Conservation (phyloP, 2,888 invertebrate genomes). For the Leuctra nigra region DNA sequence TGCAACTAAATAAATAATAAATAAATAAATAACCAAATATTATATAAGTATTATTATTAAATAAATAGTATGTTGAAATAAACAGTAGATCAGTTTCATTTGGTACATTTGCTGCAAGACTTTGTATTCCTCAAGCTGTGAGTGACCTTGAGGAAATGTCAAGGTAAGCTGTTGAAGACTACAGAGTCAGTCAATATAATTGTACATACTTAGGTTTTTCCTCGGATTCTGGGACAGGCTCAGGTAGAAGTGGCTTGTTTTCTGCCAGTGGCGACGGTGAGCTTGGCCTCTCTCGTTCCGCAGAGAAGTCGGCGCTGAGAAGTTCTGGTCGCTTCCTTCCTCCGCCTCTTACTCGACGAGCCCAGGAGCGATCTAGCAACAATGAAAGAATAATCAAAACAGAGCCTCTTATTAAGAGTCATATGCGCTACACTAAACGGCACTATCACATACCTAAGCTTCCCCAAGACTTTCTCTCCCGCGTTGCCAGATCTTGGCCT, state of each 20-base stretch:
- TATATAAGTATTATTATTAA: too few species aligned
- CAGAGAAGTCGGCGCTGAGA: slow-evolving; percentile 62
- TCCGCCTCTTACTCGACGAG: slow-evolving; percentile 66
- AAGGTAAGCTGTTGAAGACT: not conserved
- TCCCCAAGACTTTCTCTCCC: slow-evolving; percentile 78
- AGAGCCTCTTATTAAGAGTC: not conserved
- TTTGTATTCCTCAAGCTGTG: not conserved
- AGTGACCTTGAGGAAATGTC: not conserved
- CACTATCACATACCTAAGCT: slow-evolving; percentile 61
- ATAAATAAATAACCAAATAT: too few species aligned
- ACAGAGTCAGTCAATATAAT: slow-evolving; percentile 2
- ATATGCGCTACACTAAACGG: not conserved
- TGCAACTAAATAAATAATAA: too few species aligned
- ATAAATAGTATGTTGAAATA: too few species aligned
- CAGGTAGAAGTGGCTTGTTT: slow-evolving; percentile 44
- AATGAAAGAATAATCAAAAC: not conserved
- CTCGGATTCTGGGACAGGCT: slow-evolving; percentile 36
- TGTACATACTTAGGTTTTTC: slow-evolving; percentile 50
- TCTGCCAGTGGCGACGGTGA: slow-evolving; percentile 59
- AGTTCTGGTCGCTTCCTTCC: slow-evolving; percentile 72
- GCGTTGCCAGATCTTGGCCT: slow-evolving; percentile 55
- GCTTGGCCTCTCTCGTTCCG: slow-evolving; percentile 64
- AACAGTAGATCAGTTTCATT: too few species aligned
- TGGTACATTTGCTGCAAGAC: too few species aligned
- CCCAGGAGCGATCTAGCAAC: slow-evolving; percentile 75